Base-by-base conservation (phyloP, 2,888 invertebrate species). In the Seira sanloemensis region DNA sequence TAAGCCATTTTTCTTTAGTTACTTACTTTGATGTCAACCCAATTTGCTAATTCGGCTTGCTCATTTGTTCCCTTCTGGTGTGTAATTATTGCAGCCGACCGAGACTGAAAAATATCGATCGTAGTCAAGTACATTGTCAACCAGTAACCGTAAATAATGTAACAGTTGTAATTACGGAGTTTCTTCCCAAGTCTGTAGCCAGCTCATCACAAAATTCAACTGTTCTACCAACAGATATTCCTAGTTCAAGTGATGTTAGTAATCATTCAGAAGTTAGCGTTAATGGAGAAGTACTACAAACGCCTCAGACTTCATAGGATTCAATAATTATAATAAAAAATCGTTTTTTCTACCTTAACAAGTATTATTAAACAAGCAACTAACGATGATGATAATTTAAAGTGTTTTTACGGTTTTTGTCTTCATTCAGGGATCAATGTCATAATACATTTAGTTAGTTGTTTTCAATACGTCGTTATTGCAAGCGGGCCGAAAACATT, bases 91-190 rank as follows among this genome's bases (percentile, higher is more conserved):
- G 54, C 90, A 90, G 65, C 90, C 92, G 92, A 77, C 96, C 97
- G 1, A 93, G 97, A 87, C 94, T 97, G 91, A 97, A 96, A 93
- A 97, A 98, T 92, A 95, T 98, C 83, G 98, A 98, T 91, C 93
- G 98, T 76, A 97, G 96, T 90, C 96, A 96, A 37, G 98, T 97
- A 25, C 96, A 97, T 91, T 97, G 97, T 81, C 95, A 97, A 92
- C 97, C 97, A 92, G 97, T 98, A 90, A 98, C 98, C 71, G 98
- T 98, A 46, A 98, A 98, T 91, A 97, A 97, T 90, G 97, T 98
- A 84, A 98, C 98, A 71, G 98, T 98, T 86, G 96, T 97, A 88
- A 98, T 98, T 91, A 98, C 98, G 83, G 98, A 98, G 92, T 98
- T 97, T 91, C 96, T 96, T 91, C 96, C 96, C 89, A 97, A 97